Conservation (phyloP, 2,797 vertebrate species). For the Melopsittacus undulatus region DNA sequence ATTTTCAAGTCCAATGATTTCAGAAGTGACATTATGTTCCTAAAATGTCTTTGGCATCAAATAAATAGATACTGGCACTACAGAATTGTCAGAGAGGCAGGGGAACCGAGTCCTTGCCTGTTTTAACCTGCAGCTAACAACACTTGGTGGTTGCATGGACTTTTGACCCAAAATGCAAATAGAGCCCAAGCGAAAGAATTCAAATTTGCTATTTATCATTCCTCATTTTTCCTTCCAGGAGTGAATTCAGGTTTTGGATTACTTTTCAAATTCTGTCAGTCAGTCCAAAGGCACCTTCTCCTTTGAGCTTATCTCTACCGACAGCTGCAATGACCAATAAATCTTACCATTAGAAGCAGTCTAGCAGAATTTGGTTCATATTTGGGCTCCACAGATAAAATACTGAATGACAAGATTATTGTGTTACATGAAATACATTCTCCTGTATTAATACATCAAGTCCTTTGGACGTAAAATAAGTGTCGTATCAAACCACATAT, state of each 20-base stretch:
- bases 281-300: background rate
- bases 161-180: background rate
- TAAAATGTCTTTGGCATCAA: conserved; percentile 1
- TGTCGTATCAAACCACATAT: background rate
- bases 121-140: background rate
- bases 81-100: background rate
- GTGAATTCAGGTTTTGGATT: background rate
- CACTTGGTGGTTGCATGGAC: background rate
- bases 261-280: background rate
- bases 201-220: background rate
- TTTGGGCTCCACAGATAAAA: background rate
- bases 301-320: background rate
- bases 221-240: background rate
- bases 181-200: background rate
- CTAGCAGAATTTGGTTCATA: background rate
- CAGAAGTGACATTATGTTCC: conserved; percentile 16
- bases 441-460: background rate
- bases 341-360: background rate
- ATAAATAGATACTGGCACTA: background rate
- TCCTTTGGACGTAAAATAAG: background rate
- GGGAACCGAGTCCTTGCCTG: background rate
- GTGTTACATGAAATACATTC: background rate
- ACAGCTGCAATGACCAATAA: background rate
- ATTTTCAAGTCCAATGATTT: conserved; percentile 19
- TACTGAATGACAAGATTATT: background rate